Percentiles rank a stretch among this genome's conserved stretches.
Evolutionary conservation across 2,113 vertebrate species (phyloP).

Genomic region (Centropus unirufus): DNA sequence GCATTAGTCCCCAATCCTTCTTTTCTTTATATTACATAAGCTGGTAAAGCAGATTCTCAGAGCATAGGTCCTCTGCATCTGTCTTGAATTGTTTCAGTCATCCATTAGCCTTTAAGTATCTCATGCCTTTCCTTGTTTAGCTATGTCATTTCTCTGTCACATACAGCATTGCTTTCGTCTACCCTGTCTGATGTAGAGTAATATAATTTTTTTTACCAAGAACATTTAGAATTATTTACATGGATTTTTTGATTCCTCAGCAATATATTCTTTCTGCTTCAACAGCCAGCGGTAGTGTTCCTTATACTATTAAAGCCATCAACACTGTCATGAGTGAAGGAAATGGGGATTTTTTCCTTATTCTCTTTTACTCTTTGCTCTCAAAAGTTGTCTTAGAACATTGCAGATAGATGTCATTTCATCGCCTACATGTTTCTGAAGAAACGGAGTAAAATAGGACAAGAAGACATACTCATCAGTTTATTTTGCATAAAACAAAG

Average conservation of each 20-base stretch:
- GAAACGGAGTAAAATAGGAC: neutral
- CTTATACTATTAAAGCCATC: neutral
- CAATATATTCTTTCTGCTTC: constrained; percentile 37
- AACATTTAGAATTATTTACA: constrained; percentile 42
- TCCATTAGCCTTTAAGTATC: constrained; percentile 28
- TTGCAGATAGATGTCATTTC: neutral
- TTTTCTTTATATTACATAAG: neutral
- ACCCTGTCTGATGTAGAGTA: constrained; percentile 7
- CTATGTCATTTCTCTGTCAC: neutral
- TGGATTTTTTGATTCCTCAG: constrained; percentile 14
- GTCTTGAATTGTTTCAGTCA: constrained; percentile 19
- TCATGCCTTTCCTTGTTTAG: neutral
- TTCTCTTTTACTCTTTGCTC: neutral
- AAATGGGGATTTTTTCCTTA: neutral
- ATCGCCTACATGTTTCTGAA: neutral
- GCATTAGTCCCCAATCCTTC: neutral
- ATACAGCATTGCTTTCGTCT: neutral
- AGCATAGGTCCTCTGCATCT: constrained; percentile 8
- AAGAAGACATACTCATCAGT: neutral
- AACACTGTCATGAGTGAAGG: neutral
- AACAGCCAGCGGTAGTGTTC: neutral
- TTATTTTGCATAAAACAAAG: neutral
- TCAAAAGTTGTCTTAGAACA: constrained; percentile 8
- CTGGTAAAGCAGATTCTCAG: constrained; percentile 19
- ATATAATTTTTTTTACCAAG: neutral